Evolutionary conservation across 2,113 vertebrate species (phyloP).

Genomic region (Ciconia stormi): DNA sequence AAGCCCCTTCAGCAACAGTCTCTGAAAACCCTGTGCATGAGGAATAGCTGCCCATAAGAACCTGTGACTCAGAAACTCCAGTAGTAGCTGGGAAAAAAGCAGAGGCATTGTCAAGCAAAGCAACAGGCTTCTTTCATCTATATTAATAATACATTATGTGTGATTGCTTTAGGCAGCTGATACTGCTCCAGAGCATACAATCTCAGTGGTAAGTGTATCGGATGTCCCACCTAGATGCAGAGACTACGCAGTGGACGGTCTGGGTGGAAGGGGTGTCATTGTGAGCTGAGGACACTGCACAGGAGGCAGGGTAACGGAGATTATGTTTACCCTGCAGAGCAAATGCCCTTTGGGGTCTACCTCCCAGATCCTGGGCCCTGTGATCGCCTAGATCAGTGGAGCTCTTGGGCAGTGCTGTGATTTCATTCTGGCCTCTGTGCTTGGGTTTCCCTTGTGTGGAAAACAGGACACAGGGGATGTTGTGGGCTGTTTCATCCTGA

Average conservation of each 20-base stretch:
- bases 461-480: not conserved
- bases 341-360: not conserved
- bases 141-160: not conserved
- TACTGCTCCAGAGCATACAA: not conserved
- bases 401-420: not conserved
- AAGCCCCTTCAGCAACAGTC: not conserved
- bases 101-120: not conserved
- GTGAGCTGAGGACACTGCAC: not conserved
- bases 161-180: not conserved
- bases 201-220: not conserved
- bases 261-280: not conserved
- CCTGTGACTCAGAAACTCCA: not conserved
- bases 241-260: not conserved
- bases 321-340: not conserved
- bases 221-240: not conserved
- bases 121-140: not conserved
- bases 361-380: not conserved
- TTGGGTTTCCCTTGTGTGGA: not conserved
- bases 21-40: not conserved
- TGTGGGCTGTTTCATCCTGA: not conserved
- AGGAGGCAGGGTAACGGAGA: not conserved
- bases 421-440: not conserved
- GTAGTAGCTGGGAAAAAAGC: not conserved
- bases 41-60: not conserved
- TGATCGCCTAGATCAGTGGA: not conserved